phyloP scores from a whole-genome alignment of 2,113 vertebrate species.

The Aplodontia rufa region DNA sequence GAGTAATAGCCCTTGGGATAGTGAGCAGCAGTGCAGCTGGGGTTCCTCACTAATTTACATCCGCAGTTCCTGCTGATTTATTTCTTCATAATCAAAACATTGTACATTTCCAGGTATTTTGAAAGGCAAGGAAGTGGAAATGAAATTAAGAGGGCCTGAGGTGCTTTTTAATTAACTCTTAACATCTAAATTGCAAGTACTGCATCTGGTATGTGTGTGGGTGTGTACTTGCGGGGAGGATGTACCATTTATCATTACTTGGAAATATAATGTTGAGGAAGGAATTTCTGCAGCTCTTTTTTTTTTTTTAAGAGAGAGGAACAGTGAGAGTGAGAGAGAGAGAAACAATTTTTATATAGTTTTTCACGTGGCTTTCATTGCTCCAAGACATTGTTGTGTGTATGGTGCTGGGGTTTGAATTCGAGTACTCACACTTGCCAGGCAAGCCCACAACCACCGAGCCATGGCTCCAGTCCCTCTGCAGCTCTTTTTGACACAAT shows the following conservation, averaged over 20 bases:
- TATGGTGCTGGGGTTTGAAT: too few species aligned
- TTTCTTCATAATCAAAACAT: slow-evolving; percentile 58
- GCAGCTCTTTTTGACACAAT: slow-evolving; percentile 10
- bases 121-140: slow-evolving; percentile 62
- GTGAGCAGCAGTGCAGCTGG: not conserved
- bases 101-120: slow-evolving; percentile 57
- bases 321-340: too few species aligned
- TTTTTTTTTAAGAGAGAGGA: too few species aligned
- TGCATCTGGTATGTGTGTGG: not conserved
- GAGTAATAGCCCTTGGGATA: slow-evolving; percentile 11
- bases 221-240: not conserved
- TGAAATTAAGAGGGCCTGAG: slow-evolving; percentile 53
- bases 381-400: too few species aligned
- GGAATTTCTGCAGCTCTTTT: slow-evolving; percentile 44
- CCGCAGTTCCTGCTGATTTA: slow-evolving; percentile 39
- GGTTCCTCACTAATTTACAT: not conserved
- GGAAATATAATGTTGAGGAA: not conserved
- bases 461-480: too few species aligned
- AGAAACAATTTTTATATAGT: too few species aligned
- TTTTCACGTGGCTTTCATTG: too few species aligned
- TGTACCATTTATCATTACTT: slow-evolving; percentile 29
- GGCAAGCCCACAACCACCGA: too few species aligned
- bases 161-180: slow-evolving; percentile 67
- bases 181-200: slow-evolving; percentile 65
- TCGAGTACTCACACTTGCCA: too few species aligned